Percentiles rank a stretch among this genome's conserved stretches.
Conservation (phyloP, 2,113 vertebrate genomes). For the Anhinga rufa region DNA sequence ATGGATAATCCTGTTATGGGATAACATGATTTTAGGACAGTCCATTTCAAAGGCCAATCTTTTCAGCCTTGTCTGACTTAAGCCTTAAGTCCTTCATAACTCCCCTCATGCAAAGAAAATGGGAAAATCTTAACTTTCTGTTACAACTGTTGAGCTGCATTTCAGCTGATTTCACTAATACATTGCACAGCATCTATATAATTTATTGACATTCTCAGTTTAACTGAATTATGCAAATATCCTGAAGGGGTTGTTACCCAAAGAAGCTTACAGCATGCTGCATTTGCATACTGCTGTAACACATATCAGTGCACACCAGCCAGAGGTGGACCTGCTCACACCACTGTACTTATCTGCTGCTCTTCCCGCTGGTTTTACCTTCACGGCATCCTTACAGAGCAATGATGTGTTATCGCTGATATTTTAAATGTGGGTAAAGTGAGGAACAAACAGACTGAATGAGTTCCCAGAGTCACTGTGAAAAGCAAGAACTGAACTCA, state of each 20-base stretch:
- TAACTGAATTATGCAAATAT: not conserved
- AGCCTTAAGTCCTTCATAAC: not conserved
- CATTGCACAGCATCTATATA: not conserved
- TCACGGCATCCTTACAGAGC: not conserved
- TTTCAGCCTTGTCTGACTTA: not conserved
- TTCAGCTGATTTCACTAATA: not conserved
- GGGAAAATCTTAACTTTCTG: not conserved
- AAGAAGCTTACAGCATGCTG: not conserved
- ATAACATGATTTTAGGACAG: slow-evolving; percentile 28
- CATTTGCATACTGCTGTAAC: not conserved
- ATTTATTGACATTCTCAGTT: not conserved
- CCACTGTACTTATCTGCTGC: not conserved
- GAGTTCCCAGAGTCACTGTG: not conserved
- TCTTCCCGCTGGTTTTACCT: not conserved
- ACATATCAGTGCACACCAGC: not conserved
- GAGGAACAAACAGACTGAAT: not conserved
- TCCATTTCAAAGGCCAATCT: not conserved
- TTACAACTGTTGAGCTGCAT: not conserved
- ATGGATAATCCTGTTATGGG: not conserved
- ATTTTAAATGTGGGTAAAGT: not conserved
- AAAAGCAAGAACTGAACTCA: not conserved
- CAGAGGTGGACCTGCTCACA: not conserved
- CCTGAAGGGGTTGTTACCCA: not conserved
- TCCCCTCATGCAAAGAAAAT: not conserved
- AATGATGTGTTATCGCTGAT: not conserved